Base-by-base conservation (phyloP, 1,140 invertebrate genomes). In the Drosophila jambulina region DNA sequence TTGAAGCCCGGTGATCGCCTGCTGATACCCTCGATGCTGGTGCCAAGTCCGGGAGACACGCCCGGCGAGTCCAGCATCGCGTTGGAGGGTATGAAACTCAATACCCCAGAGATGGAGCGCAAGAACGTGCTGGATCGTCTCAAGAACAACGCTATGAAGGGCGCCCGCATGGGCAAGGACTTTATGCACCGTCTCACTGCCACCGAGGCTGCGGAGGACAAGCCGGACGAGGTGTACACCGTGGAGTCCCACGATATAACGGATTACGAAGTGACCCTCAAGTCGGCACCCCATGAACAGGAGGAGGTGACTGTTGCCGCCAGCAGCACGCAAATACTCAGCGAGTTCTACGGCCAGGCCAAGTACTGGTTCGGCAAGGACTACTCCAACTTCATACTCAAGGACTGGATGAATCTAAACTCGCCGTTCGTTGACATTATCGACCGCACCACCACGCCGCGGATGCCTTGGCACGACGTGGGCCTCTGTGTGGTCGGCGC, bases 391-490 rank as follows among this genome's bases (percentile, higher is more conserved):
- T 99, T 99, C 92, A 99, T 99, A 80, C 96, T 98, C n/a, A 99
- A 99, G 93, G 99, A 99, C 93, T 99, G 99, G 93, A 95, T 96
- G 65, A 96, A 98, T 93, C 94, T 99, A 32, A 96, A 99, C 82
- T 95, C 95, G 65, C 99, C 98, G 1, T 99, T 95, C 94, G 91
- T 94, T 95, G 98, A 99, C 95, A 94, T 97, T 49, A 96, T 99
- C 25, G 97, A 99, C 91, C 94, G 98, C 42, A 95, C 95, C 38
- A 96, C 95, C 3, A 98, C 97, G 10, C 98, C 98, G 0, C 94
- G 99, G 80, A 99, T 99, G 98, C 99, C 99, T 4, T 99, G 99
- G 99, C 98, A 99, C 91, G 98, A 99, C 93, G 95, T 99, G 56
- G 97, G 96, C n/a, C 94, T 96, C 8, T 95, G 97, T 83, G 96